Base-by-base conservation (phyloP, 2,113 vertebrate genomes). In the Cephalopholis sonnerati region DNA sequence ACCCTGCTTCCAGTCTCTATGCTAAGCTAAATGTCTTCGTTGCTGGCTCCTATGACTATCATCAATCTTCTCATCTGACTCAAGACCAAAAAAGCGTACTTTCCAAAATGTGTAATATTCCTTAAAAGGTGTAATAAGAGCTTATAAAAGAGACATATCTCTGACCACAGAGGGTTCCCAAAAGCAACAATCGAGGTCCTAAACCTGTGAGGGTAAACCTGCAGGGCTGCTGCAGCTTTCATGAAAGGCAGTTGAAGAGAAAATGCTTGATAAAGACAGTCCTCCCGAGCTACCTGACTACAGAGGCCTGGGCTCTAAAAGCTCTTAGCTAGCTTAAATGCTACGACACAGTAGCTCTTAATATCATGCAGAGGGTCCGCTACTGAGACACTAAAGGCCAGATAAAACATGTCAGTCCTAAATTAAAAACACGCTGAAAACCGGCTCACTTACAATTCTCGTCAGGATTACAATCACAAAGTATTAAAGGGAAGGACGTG, bases 321-420 rank as follows among this genome's bases (percentile, higher is more conserved):
- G 82, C 74, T 59, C 48, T 46, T 22, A 17, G 36, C 71, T 87
- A 70, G 27, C 44, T 62, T 62, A 72, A 58, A 58, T 48, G 69
- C 79, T 80, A 83, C 63, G 24, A 58, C 63, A 27, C 64, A 13
- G 79, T 53, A 74, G 63, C 82, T 86, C 69, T 62, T 75, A 79
- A 82, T 65, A 82, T 22, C 81, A 85, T 77, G 79, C 86, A 79
- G 48, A 81, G 71, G 20, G 58, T 69, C 62, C 4, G 22, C 65
- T 70, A 84, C 10, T 11, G 10, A 61, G 64, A 87, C 48, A 13
- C 79, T 27, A 68, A 50, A 69, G 62, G 58, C 50, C 61, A 72
- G 54, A 77, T 85, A 86, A 76, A 78, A 88, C 46, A 68, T 7
- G 5, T 12, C 54, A 41, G 73, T 39, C 67, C 58, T 79, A 64